Conservation (phyloP, 2,888 invertebrate genomes). For the Trichogramma evanescens region DNA sequence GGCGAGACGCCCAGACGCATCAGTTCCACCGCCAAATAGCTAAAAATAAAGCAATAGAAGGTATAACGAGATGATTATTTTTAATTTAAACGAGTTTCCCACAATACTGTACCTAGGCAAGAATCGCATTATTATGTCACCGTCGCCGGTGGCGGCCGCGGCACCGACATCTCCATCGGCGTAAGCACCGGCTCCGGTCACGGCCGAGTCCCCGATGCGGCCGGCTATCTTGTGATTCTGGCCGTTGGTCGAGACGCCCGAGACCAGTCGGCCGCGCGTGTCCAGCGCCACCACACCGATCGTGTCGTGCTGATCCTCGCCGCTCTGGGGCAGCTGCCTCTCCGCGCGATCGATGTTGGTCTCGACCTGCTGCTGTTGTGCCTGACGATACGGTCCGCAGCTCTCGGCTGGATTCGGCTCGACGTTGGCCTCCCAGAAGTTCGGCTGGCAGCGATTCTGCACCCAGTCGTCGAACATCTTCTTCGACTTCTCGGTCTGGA, state of each 20-base stretch:
- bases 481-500: conserved; percentile 70
- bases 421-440: conserved; percentile 92
- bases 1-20: conserved; percentile 76
- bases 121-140: conserved; percentile 95
- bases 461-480: conserved; percentile 73
- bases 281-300: conserved; percentile 93
- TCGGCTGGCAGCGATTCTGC: conserved; percentile 81
- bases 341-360: conserved; percentile 13
- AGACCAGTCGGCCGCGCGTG: conserved; percentile 65
- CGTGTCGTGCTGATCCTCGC: conserved; percentile 80
- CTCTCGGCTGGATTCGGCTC: conserved; percentile 66
- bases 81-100: too few relatives aligned
- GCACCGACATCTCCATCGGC: conserved; percentile 81
- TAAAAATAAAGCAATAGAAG: conserved; percentile 35
- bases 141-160: conserved; percentile 87
- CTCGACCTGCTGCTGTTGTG: background rate
- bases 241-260: conserved; percentile 95
- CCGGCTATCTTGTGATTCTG: conserved; percentile 88
- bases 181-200: conserved; percentile 92
- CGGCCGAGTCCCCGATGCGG: conserved; percentile 73
- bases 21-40: conserved; percentile 82
- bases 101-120: conserved; percentile 64
- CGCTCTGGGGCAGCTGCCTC: conserved; percentile 6
- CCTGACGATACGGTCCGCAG: conserved; percentile 79
- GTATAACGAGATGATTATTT: background rate